Base-by-base conservation (phyloP, 2,797 vertebrate species). In the Echiichthys vipera region DNA sequence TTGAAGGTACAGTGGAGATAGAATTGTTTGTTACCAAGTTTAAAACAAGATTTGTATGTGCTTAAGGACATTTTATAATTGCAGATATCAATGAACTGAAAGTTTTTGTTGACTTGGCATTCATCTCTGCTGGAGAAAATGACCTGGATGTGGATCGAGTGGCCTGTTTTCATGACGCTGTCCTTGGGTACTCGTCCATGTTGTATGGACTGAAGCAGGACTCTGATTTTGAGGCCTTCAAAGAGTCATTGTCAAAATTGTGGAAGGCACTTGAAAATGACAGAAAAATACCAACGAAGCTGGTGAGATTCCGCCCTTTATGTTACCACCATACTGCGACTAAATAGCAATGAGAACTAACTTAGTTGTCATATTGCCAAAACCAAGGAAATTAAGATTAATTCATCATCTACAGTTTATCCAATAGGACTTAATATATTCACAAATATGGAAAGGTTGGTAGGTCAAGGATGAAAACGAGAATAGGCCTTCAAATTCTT, bases 91-190 rank as follows among this genome's bases (percentile, higher is more conserved):
- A 94, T 3, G 96, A 97, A 78, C 84, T 98, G 86, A 97, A 97
- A 59, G 97, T 98, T 0, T 98, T 98, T 71, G 96, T 98, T 39
- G 97, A 98, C 85, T 77, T 98, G 90, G 97, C 97, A 0, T 96
- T 96, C 56, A 98, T 98, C 80, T 98, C 94, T 13, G 97, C 97
- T 4, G 97, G 97, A 69, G 97, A 98, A 88, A 97, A 96, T 0
- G 97, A 97, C 90, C 92, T 96, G 74, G 96, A 98, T 0, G 96
- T 98, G 62, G 97, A 96, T 83, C 92, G 96, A 0, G 97, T 97
- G 47, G 95, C 97, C 0, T 97, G 94, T 63, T 97, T 98, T 89
- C 96, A 97, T 0, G 95, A 97, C 7, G 84, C 96, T 0, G 94
- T 98, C 40, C 95, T 96, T 25, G 97, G 96, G 71, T 98, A 95